Base-by-base conservation (phyloP, 2,113 vertebrate species). In the Stigmatopora nigra region DNA sequence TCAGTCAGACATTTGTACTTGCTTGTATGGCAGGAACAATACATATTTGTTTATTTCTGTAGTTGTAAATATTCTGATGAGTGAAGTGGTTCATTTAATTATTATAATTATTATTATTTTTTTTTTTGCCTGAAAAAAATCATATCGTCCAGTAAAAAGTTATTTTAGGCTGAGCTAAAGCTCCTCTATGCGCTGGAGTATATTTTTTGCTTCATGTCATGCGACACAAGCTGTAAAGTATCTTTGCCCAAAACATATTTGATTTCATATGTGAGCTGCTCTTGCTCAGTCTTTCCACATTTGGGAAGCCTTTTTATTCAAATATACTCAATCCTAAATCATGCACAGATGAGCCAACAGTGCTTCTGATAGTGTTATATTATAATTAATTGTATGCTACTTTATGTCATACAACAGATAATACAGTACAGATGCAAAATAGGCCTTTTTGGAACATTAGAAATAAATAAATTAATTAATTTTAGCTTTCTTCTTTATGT, bases 231-330 rank as follows among this genome's bases (percentile, higher is more conserved):
- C 67, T 65, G 68, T 80, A 79, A 75, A 80, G 48, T 70, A 53
- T 84, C 68, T 81, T 78, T 79, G 17, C 67, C 75, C 71, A 75
- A 61, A 78, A 77, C 82, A 76, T 71, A 79, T 83, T 82, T 83
- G 60, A 82, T 84, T 82, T 83, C 52, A 76, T 70, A 61, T 47
- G 57, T 56, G 59, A 68, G 59, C 59, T 66, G 49, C 45, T 67
- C 51, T 22, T 44, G 6, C 71, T 60, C 44, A 46, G 25, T 72
- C 51, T 22, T 47, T 67, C 17, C 19, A 64, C 47, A n/a, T 67
- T 51, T 65, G 2, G 49, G 51, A 41, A 17, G 17, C 1, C 11
- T 44, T 17, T 19, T 48, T 46, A 5, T 41, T 8, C 14, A 60
- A 22, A 17, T 55, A 31, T 31, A 31, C 25, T n/a, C 51, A 52